phyloP scores from a whole-genome alignment of 2,888 invertebrate species.

The Caenorhabditis zanzibari region DNA sequence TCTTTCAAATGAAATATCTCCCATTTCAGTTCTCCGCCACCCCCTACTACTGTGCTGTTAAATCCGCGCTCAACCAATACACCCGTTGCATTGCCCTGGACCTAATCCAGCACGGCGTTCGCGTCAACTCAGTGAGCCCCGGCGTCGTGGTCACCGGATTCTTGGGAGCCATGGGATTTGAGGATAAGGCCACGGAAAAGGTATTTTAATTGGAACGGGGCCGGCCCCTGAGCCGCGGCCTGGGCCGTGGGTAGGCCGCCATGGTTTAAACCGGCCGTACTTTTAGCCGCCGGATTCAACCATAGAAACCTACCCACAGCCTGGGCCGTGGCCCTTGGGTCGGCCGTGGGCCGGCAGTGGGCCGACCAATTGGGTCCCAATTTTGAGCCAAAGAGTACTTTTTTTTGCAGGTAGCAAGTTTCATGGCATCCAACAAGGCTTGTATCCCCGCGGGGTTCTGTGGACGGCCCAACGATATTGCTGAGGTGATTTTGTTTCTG shows the following conservation, averaged over 20 bases:
- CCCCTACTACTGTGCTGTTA: constrained; percentile 19
- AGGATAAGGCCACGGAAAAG: background rate
- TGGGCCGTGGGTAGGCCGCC: too few species aligned
- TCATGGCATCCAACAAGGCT: constrained; percentile 8
- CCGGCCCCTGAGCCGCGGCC: too few species aligned
- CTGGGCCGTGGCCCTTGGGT: too few species aligned
- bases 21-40: constrained; percentile 23
- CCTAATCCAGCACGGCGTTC: constrained; percentile 50
- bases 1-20: too few species aligned
- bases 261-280: too few species aligned
- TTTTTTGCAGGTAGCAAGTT: background rate
- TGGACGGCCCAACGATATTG: background rate
- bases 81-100: constrained; percentile 48
- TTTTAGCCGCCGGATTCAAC: too few species aligned
- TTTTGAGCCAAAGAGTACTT: too few species aligned
- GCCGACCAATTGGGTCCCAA: too few species aligned
- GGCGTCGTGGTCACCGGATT: constrained; percentile 44
- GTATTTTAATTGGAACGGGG: background rate
- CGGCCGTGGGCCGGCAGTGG: too few species aligned
- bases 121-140: constrained; percentile 55
- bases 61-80: constrained; percentile 37
- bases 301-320: too few species aligned
- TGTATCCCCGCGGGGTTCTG: background rate
- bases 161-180: constrained; percentile 31
- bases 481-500: background rate